These are phyloP conservation scores for Tetrao urogallus DNA, from an alignment of 2,113 vertebrate species.

Conservation along the genomic window DNA sequence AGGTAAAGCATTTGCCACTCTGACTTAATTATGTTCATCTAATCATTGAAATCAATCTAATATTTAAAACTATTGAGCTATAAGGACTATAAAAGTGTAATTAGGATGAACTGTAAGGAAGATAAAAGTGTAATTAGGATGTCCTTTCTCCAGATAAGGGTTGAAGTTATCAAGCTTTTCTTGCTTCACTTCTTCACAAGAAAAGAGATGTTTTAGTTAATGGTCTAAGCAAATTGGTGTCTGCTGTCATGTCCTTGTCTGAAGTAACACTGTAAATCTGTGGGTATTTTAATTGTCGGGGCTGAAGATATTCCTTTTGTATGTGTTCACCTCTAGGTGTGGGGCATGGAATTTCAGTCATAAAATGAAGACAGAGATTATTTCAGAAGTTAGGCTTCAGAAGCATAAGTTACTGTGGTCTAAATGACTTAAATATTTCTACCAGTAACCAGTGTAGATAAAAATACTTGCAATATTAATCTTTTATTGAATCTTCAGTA, in stretches of 20 bases:
- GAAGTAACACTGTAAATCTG: neutral
- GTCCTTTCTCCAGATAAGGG: neutral
- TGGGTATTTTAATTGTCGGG: neutral
- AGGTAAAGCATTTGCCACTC: neutral
- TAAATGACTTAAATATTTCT: neutral
- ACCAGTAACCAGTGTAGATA: neutral
- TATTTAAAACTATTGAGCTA: neutral
- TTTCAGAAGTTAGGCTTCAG: neutral
- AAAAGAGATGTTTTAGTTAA: neutral
- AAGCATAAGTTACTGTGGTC: neutral
- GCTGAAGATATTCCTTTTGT: neutral
- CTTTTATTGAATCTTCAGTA: neutral
- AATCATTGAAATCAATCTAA: neutral
- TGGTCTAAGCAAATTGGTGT: neutral
- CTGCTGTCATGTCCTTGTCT: neutral
- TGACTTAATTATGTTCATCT: neutral
- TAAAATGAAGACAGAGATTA: neutral
- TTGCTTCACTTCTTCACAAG: rapidly evolving
- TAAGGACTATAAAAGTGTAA: neutral
- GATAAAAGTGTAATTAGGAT: neutral
- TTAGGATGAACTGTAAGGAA: neutral
- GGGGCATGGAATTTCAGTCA: neutral
- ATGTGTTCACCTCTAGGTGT: neutral
- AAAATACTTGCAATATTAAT: neutral
- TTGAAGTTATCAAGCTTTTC: neutral